Evolutionary conservation across 2,888 invertebrate species (phyloP).

Genomic region (Leptopterna dolabrata): DNA sequence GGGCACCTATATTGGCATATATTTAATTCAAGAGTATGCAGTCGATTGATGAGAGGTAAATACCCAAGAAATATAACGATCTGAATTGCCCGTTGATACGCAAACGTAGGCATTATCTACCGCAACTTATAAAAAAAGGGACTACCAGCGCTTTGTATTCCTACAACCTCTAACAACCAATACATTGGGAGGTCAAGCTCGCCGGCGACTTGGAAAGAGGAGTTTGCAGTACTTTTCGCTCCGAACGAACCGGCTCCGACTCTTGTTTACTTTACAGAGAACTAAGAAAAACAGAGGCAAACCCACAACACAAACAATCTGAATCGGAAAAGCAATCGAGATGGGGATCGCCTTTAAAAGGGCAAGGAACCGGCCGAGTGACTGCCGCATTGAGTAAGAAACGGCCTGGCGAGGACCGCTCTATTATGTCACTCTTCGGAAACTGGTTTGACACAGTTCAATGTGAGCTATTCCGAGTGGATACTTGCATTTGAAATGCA

Average conservation of each 20-base stretch:
- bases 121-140: too few species aligned
- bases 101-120: too few species aligned
- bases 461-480: neutral
- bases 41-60: too few species aligned
- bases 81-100: too few species aligned
- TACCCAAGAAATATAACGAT: too few species aligned
- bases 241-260: neutral
- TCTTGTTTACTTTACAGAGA: neutral
- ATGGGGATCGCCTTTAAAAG: neutral
- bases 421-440: neutral
- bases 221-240: neutral
- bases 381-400: neutral
- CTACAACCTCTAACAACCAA: too few species aligned
- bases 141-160: too few species aligned
- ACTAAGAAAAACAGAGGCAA: neutral
- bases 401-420: neutral
- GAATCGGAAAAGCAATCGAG: neutral
- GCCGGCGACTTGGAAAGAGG: too few species aligned
- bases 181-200: too few species aligned
- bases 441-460: slow-evolving; percentile 3
- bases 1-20: too few species aligned
- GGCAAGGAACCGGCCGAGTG: neutral
- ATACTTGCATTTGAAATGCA: neutral
- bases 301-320: neutral
- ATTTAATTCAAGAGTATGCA: too few species aligned